Base-by-base conservation (phyloP, 2,888 invertebrate genomes). In the Alcis repandata region DNA sequence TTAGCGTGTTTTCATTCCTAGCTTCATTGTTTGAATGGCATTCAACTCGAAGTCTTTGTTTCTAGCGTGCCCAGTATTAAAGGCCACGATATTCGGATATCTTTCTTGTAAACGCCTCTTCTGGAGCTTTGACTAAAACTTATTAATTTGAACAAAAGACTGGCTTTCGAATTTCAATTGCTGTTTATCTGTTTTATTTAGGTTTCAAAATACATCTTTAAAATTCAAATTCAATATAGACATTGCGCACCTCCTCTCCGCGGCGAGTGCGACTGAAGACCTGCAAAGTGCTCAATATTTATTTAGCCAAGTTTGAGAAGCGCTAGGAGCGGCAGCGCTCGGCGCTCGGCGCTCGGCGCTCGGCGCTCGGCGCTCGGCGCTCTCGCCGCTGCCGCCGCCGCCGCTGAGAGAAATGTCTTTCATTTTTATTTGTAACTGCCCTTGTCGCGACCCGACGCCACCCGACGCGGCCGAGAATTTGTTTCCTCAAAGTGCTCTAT, bases 401-500 rank as follows among this genome's bases (percentile, higher is more conserved):
- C 45, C 33, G 36, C 20, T 8, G 46, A 46, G 60, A 60, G 60
- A 60, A 60, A 60, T 51, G 51, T 33, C 59, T 51, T 59, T 33
- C 51, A 59, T 59, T 59, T 59, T 59, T 59, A 59, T 59, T 43
- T 41, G 49, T 43, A 41, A 51, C 45, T 43, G 59, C 59, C 52
- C 52, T n/a, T 52, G 36, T 10, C 40, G 7, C 53, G 15, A 13
- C 36, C 32, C 43, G 17, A 9, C 41, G 15, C 40, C 19, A 19
- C 52, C 53, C 36, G 17, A 8, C 46, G 40, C 49, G 19, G 32
- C n/a, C 57, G 41, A 43, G 54, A 57, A 65, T 69, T 67, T 67
- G 67, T 69, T 64, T 49, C 46, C 63, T 62, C 64, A 64, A 69
- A 69, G 67, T 58, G 59, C 61, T 61, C 69, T 64, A 67, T 67